A percentile compares a stretch with the other conserved stretches of the same genome.
phyloP scores from a whole-genome alignment of 2,113 vertebrate genomes.

The Crotalus tigris region DNA sequence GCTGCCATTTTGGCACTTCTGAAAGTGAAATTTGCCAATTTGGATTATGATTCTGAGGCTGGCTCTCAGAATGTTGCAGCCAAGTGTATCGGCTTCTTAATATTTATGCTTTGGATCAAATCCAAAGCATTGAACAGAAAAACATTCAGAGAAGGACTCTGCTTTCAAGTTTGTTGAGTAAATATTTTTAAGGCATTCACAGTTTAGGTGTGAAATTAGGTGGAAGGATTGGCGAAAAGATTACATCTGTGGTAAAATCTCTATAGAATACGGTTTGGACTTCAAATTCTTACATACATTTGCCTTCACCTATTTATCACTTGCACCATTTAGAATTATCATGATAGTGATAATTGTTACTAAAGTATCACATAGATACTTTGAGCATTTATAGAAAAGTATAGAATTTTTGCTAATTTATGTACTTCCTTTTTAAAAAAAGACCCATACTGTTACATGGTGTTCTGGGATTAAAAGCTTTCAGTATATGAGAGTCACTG shows the following conservation, averaged over 20 bases:
- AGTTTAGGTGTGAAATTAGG: not conserved
- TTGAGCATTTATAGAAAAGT: not conserved
- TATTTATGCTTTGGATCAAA: not conserved
- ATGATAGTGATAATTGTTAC: not conserved
- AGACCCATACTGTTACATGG: not conserved
- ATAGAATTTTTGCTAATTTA: not conserved
- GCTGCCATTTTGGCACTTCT: not conserved
- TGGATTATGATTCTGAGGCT: not conserved
- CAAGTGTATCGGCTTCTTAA: not conserved
- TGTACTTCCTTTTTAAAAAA: not conserved
- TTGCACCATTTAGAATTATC: not conserved
- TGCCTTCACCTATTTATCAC: not conserved
- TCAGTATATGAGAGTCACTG: not conserved
- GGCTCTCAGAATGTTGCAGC: not conserved
- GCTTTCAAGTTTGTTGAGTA: not conserved
- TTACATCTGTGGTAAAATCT: not conserved
- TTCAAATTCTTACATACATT: not conserved
- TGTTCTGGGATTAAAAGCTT: not conserved
- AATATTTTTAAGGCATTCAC: not conserved
- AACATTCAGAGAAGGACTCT: not conserved
- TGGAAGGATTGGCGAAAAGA: not conserved
- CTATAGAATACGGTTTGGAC: not conserved
- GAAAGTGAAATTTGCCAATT: not conserved
- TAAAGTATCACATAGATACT: not conserved
- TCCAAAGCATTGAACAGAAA: not conserved